Evolutionary conservation across 2,888 invertebrate species (phyloP).

Genomic region (Achlya flavicornis): DNA sequence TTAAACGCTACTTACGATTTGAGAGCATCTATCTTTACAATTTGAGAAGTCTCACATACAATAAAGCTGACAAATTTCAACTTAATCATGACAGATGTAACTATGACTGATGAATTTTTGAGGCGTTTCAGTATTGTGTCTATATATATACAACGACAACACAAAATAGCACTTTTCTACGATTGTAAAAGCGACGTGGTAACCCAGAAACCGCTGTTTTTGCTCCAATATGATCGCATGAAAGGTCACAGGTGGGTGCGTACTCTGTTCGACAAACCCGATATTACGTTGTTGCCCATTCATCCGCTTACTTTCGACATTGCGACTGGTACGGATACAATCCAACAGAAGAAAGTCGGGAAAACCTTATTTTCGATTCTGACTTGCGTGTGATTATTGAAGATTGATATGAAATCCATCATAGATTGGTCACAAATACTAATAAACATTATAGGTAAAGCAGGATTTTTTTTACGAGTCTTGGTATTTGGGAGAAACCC

Average conservation of each 20-base stretch:
- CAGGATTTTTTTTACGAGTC: background rate
- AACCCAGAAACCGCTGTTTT: slow-evolving; percentile 14
- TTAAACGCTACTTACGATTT: too few species aligned
- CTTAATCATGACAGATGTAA: too few species aligned
- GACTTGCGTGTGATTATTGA: background rate
- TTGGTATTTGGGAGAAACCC: background rate
- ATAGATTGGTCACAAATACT: background rate
- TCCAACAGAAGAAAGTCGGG: slow-evolving; percentile 21
- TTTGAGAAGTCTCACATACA: too few species aligned
- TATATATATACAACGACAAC: too few species aligned
- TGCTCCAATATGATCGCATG: slow-evolving; percentile 29
- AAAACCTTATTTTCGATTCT: slow-evolving; percentile 19
- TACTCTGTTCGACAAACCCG: slow-evolving; percentile 27
- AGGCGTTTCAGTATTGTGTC: too few species aligned
- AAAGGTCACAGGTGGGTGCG: slow-evolving; percentile 44
- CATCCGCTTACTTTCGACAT: slow-evolving; percentile 38
- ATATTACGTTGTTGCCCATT: slow-evolving; percentile 42
- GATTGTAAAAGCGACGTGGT: background rate
- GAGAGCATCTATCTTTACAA: too few species aligned
- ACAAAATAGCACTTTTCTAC: background rate
- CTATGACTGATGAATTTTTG: too few species aligned
- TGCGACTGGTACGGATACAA: slow-evolving; percentile 34
- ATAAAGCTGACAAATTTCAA: too few species aligned
- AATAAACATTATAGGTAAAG: too few species aligned
- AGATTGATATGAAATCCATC: background rate